Percentiles rank a stretch among this genome's conserved stretches.
These are phyloP conservation scores for Botia almorhae DNA, from an alignment of 2,797 vertebrate species.

Conservation along the genomic window DNA sequence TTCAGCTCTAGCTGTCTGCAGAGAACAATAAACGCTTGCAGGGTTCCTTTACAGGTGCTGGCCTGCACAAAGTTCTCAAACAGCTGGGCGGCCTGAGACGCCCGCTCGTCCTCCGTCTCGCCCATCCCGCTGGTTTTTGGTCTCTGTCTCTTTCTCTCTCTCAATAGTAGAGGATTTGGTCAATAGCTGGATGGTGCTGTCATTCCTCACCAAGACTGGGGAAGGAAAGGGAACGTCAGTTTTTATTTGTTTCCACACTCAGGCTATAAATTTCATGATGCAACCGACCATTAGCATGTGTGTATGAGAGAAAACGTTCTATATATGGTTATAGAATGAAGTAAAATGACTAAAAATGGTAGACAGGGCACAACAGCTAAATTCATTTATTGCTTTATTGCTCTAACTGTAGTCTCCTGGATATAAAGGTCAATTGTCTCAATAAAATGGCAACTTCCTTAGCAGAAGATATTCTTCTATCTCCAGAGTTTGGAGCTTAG, in stretches of 20 bases:
- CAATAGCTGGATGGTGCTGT: slow-evolving; percentile 47
- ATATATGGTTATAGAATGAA: slow-evolving; percentile 14
- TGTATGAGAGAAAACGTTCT: neutral
- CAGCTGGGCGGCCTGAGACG: slow-evolving; percentile 86
- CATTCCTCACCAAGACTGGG: slow-evolving; percentile 67
- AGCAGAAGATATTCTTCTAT: neutral
- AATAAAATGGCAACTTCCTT: neutral
- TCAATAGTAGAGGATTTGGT: slow-evolving; percentile 10
- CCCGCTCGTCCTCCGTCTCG: slow-evolving; percentile 87
- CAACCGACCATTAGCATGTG: neutral
- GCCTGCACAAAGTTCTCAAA: slow-evolving; percentile 97
- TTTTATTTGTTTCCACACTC: slow-evolving; percentile 6
- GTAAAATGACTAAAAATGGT: slow-evolving; percentile 30
- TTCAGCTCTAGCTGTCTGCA: slow-evolving; percentile 91
- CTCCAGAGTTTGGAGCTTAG: neutral
- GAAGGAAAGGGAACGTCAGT: slow-evolving; percentile 32
- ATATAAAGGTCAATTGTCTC: slow-evolving; percentile 18
- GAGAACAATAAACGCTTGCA: slow-evolving; percentile 94
- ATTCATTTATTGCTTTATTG: slow-evolving; percentile 20
- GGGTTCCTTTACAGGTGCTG: slow-evolving; percentile 92
- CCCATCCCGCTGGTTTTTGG: slow-evolving; percentile 77
- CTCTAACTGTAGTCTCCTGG: neutral
- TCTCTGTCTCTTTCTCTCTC: slow-evolving; percentile 31
- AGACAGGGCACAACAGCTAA: neutral
- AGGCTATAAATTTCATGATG: neutral